Conservation (phyloP, 2,797 vertebrate genomes). For the Mormyrus proboscirostris region DNA sequence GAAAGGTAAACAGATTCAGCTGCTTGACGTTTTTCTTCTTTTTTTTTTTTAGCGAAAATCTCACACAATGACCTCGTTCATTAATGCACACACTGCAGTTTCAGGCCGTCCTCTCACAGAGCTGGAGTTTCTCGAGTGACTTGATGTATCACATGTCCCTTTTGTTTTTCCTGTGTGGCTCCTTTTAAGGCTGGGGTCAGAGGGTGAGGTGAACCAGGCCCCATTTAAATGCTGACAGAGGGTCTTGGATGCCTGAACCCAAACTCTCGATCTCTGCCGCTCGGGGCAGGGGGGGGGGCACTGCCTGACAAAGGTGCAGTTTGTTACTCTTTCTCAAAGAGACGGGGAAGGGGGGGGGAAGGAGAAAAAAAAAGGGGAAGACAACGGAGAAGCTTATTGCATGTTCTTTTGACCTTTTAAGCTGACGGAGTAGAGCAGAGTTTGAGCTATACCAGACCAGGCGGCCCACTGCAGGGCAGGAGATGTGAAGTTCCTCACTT, state of each 20-base stretch:
- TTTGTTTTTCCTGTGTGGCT: constrained; percentile 66
- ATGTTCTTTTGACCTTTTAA: constrained; percentile 66
- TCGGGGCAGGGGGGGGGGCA: constrained; percentile 52
- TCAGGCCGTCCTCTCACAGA: constrained; percentile 50
- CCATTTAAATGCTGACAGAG: constrained; percentile 66
- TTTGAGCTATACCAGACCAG: constrained; percentile 59
- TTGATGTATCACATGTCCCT: constrained; percentile 68
- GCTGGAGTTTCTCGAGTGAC: constrained; percentile 52
- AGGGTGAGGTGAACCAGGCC: constrained; percentile 70
- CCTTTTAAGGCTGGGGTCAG: constrained; percentile 62
- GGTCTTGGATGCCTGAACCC: constrained; percentile 64
- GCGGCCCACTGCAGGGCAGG: constrained; percentile 38
- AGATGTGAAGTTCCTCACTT: constrained; percentile 35
- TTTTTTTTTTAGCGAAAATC: constrained; percentile 5
- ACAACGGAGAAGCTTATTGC: constrained; percentile 63
- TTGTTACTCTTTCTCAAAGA: constrained; percentile 54
- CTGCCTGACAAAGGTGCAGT: constrained; percentile 66
- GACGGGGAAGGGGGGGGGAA: constrained; percentile 8
- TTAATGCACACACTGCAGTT: constrained; percentile 62
- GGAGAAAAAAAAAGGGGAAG: constrained; percentile 43
- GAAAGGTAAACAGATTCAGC: neutral
- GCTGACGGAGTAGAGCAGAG: constrained; percentile 62
- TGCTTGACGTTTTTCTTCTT: neutral
- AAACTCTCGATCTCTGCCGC: constrained; percentile 38
- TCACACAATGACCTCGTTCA: constrained; percentile 54